Base-by-base conservation (phyloP, 1,140 invertebrate species). In the Phenacoccus solenopsis region DNA sequence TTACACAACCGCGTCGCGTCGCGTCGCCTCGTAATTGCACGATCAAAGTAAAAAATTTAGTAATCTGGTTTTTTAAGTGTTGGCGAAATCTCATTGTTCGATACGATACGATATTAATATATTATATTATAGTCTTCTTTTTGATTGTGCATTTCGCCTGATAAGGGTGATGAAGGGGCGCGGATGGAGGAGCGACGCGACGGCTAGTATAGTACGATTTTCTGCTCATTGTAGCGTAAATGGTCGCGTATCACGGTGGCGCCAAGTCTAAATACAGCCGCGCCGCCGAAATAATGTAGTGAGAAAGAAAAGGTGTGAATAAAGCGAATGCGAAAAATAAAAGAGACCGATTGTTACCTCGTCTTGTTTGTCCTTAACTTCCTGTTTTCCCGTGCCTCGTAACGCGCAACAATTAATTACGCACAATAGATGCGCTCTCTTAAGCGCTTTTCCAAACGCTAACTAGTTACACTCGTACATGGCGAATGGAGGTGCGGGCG, bases 221-320 rank as follows among this genome's bases (percentile, higher is more conserved):
- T 49, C 38, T 49, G 38, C 38, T 49, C 38, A 49, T 49, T 49
- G 38, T 49, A 49, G 12, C 38, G 38, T 49, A 49, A 49, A 49
- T 49, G 38, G 38, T 16, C 38, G n/a, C n/a, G 38, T 49, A 49
- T 49, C 20, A 49, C 38, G 38, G 38, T 49, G 38, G 38, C 38
- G 38, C 38, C 38, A 49, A 9, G 38, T 49, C 20, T 49, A 49
- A 49, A 49, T 49, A 49, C 38, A 49, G 38, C 12, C 38, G 38
- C 38, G 38, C 12, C 38, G 38, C 38, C 38, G 38, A 49, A 49
- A 49, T n/a, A n/a, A n/a, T 49, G 38, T 49, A 49, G 12, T 49
- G 38, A 49, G 38, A 49, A 49, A 49, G 38, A 49, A 49, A 49
- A 49, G 38, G 38, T 49, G 38, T 49, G 38, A 49, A 49, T 49